Evolutionary conservation across 1,140 invertebrate genomes (phyloP), one percentile per base, ranked within the genome.

Genomic region (Stegodyphus dumicola): DNA sequence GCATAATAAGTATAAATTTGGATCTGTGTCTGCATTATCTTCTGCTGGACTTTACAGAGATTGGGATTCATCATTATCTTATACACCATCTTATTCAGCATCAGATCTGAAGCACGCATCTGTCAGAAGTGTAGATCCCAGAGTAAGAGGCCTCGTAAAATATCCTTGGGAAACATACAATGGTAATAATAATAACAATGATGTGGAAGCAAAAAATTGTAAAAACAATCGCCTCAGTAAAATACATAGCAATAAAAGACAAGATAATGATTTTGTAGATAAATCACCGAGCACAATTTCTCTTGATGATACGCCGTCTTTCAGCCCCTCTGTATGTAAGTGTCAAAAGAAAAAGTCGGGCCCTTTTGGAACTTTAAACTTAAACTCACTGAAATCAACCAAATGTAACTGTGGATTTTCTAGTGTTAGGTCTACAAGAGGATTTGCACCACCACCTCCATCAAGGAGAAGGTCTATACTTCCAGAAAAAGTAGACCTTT

Each of bases 371-470:
- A 85, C 81, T 6, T 49, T 85, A 6, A 85, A 85, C 60, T 70
- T 85, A n/a, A 60, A 48, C 60, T 85, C 81, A 17, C 6, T 85
- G 17, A 85, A 85, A 51, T n/a, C 73, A 11, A 69, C 81, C 9
- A 85, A 85, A 56, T 85, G 81, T 52, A 85, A n/a, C 33, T 85
- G 81, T 69, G 81, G 81, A n/a, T 85, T 85, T 60, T 85, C 81
- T 2, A 85, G 81, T 60, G 53, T 85, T 49, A 85, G 81, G 60
- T 85, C 81, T 13, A 33, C 81, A 2, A 51, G 74, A 11, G 81
- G 74, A 10, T 76, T 85, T 13, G 81, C 81, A 9, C 75, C 76
- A 3, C 76, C 84, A 11, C 76, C 84, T 53, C 76, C 84, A 13
- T 76, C 75, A n/a, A 70, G 84, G 9, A 33, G 84, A 48, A 77